A percentile compares a stretch with the other conserved stretches of the same genome.
These are phyloP conservation scores for Pelosia muscerda DNA, from an alignment of 2,888 invertebrate species.

Conservation along the genomic window DNA sequence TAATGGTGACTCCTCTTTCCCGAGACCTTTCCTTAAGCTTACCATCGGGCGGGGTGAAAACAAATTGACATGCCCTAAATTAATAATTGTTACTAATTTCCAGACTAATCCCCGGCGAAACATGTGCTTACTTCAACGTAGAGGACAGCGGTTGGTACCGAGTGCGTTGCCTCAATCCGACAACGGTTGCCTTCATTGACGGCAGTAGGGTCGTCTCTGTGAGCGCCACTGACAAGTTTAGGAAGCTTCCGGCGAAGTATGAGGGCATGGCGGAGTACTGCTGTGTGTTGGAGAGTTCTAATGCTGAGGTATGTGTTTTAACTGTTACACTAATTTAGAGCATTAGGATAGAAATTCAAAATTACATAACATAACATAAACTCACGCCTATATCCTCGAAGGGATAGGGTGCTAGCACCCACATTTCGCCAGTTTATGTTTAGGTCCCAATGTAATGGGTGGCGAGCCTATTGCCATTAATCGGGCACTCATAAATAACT, in stretches of 20 bases:
- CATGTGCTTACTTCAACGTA: slow-evolving; percentile 63
- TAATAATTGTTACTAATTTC: rapidly evolving
- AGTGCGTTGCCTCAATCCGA: slow-evolving; percentile 61
- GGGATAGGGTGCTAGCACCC: too few relatives aligned
- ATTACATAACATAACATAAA: too few relatives aligned
- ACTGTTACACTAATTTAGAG: not conserved
- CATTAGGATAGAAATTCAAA: too few relatives aligned
- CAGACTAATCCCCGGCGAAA: slow-evolving; percentile 66
- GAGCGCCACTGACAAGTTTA: slow-evolving; percentile 38
- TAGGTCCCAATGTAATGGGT: too few relatives aligned
- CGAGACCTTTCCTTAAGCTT: too few relatives aligned
- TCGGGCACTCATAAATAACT: too few relatives aligned
- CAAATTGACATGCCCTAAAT: too few relatives aligned
- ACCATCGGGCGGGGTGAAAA: too few relatives aligned
- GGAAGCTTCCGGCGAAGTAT: slow-evolving; percentile 54
- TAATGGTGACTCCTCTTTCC: too few relatives aligned
- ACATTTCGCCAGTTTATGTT: too few relatives aligned
- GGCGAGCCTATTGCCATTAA: too few relatives aligned
- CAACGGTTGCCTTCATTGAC: slow-evolving; percentile 67
- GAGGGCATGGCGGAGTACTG: slow-evolving; percentile 68
- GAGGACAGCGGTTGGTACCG: slow-evolving; percentile 75
- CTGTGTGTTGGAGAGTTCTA: slow-evolving; percentile 54
- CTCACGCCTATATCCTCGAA: too few relatives aligned
- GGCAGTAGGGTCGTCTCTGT: slow-evolving; percentile 50
- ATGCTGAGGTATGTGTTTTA: slow-evolving; percentile 53